phyloP scores from a whole-genome alignment of 2,113 vertebrate species.

The Gallinago media region DNA sequence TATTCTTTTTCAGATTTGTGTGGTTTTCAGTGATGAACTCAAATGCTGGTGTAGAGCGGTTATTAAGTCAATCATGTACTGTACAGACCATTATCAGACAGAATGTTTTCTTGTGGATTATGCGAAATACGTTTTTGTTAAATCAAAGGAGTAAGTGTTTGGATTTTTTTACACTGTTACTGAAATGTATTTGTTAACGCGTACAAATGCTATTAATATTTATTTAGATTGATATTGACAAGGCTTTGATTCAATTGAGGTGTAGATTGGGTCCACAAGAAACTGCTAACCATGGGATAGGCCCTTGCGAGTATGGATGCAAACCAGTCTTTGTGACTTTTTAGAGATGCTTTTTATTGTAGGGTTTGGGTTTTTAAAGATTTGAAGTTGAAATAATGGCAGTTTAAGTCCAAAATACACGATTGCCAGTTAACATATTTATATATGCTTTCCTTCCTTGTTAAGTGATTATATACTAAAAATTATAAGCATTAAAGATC shows the following conservation, averaged over 20 bases:
- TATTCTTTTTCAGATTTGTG: slow-evolving; percentile 68
- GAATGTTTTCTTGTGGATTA: slow-evolving; percentile 83
- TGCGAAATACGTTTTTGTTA: slow-evolving; percentile 70
- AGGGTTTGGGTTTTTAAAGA: not conserved
- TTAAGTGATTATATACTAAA: not conserved
- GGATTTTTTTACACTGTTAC: not conserved
- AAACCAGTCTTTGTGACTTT: not conserved
- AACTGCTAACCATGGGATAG: not conserved
- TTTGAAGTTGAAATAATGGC: not conserved
- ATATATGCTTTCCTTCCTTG: not conserved
- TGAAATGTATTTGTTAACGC: not conserved
- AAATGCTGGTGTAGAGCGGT: slow-evolving; percentile 79
- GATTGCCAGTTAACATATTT: not conserved
- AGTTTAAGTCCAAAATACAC: not conserved
- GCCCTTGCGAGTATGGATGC: not conserved
- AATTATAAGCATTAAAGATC: not conserved
- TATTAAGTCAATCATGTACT: slow-evolving; percentile 63
- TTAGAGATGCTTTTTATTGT: not conserved
- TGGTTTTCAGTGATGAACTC: slow-evolving; percentile 75
- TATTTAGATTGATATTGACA: not conserved
- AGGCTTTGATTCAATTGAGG: not conserved
- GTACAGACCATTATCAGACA: slow-evolving; percentile 39
- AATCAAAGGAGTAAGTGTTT: slow-evolving; percentile 67
- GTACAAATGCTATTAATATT: not conserved
- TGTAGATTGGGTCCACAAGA: not conserved